Evolutionary conservation across 2,797 vertebrate genomes (phyloP), one percentile per base, ranked within the genome.

Genomic region (Trachurus trachurus): DNA sequence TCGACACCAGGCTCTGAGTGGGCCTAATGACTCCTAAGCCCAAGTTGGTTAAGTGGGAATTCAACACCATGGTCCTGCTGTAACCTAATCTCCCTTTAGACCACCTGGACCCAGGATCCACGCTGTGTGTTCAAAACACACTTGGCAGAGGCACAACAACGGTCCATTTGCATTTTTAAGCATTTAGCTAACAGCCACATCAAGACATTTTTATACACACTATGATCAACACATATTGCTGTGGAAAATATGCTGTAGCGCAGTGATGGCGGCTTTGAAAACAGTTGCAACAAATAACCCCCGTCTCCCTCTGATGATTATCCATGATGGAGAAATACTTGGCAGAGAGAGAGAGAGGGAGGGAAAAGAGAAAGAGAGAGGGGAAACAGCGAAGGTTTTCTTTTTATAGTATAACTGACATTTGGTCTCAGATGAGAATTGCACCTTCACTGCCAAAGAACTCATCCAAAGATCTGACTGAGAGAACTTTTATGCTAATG

Each of bases 21-120:
- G 74, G 77, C 83, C 88, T 94, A 93, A 94, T 93, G 92, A 92
- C 85, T 93, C 76, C 81, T 78, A 81, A 90, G 87, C 84, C 84
- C 74, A 69, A 75, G 90, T 83, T 91, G 88, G 91, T 94, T 92
- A 90, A 92, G 88, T 87, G 83, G 91, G 87, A 94, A 94, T 82
- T 68, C 73, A 86, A 93, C 88, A 91, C 93, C 83, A 73, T 60
- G 26, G 13, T 64, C 61, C 81, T 66, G 68, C 65, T 42, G 93
- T 84, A 94, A 94, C 86, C 63, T 50, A 66, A 93, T 92, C 91
- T 86, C 83, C 73, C 72, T 66, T 85, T 45, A 74, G 82, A 88
- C 89, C 91, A 92, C 90, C 90, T 90, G 90, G 87, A 86, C 82
- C 81, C 58, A 59, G 61, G 66, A 80, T 78, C 53, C 66, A 73